Percentiles rank a stretch among this genome's conserved stretches.
Conservation (phyloP, 2,888 invertebrate genomes). For the Melanchra persicariae region DNA sequence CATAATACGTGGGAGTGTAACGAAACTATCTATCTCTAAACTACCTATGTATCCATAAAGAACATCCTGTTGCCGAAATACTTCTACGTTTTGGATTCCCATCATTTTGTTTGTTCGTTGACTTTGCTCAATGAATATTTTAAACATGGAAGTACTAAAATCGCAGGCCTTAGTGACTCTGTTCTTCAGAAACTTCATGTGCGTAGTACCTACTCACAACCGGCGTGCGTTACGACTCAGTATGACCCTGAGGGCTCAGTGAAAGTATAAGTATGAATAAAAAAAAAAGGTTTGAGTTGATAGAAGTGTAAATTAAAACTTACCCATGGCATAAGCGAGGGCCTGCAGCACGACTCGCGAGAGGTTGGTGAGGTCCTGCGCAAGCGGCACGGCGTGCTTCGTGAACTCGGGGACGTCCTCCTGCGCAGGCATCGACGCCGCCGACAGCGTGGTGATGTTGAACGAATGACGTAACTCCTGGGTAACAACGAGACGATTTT, state of each 20-base stretch:
- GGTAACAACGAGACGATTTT: slow-evolving; percentile 53
- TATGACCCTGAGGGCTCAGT: too few species aligned
- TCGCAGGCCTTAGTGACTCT: too few species aligned
- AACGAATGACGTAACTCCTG: slow-evolving; percentile 93
- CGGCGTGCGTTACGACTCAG: too few species aligned
- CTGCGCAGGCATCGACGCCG: slow-evolving; percentile 92
- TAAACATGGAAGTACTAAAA: too few species aligned
- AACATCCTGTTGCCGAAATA: too few species aligned
- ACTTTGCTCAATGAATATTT: too few species aligned
- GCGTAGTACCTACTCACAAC: too few species aligned
- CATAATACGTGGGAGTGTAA: neutral
- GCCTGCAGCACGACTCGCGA: slow-evolving; percentile 92
- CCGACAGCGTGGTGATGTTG: slow-evolving; percentile 92
- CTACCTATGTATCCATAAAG: too few species aligned
- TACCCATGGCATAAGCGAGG: slow-evolving; percentile 91
- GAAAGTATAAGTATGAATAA: too few species aligned
- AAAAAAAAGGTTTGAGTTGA: neutral
- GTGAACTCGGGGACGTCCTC: slow-evolving; percentile 93
- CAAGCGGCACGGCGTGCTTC: slow-evolving; percentile 92
- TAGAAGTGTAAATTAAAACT: slow-evolving; percentile 21
- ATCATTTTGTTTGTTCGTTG: too few species aligned
- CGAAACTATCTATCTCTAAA: neutral
- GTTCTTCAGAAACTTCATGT: too few species aligned
- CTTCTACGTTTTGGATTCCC: too few species aligned
- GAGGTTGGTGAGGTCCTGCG: slow-evolving; percentile 93